Conservation (phyloP, 2,113 vertebrate species). For the Dolichallabes microphthalmus region DNA sequence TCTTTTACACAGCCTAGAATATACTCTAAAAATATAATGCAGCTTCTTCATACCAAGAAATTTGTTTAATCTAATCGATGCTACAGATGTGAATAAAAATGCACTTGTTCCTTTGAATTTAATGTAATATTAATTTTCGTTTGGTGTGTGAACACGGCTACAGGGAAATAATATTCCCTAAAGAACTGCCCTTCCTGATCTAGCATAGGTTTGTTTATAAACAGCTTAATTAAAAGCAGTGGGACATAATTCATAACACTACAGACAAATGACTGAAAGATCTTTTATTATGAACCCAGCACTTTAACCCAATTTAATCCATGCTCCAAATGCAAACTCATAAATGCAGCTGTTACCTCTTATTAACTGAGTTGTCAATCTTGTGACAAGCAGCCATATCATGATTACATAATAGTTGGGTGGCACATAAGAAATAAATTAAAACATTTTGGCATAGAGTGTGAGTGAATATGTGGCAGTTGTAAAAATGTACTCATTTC, state of each 20-base stretch:
- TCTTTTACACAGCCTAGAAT: neutral
- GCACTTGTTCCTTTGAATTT: neutral
- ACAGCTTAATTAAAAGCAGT: constrained; percentile 63
- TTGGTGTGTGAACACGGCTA: neutral
- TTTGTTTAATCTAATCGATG: constrained; percentile 15
- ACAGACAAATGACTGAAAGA: constrained; percentile 57
- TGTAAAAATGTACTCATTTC: neutral
- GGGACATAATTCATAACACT: constrained; percentile 59
- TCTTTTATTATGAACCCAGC: constrained; percentile 51
- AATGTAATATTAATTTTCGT: constrained; percentile 14
- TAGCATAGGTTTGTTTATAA: constrained; percentile 50
- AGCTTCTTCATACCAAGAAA: constrained; percentile 2
- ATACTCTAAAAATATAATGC: neutral
- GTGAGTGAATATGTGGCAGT: neutral
- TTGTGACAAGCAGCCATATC: neutral
- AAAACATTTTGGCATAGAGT: neutral
- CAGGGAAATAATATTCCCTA: constrained; percentile 56
- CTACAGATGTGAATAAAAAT: neutral
- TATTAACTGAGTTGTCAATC: constrained; percentile 30
- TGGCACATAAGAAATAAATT: constrained; percentile 10
- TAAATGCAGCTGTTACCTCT: constrained; percentile 27
- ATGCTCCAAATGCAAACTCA: constrained; percentile 21
- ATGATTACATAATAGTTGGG: constrained; percentile 13
- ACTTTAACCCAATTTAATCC: constrained; percentile 57
- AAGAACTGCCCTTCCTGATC: constrained; percentile 53